Evolutionary conservation across 2,113 vertebrate species (phyloP), one percentile per base, ranked within the genome.

Genomic region (Mesembrinibis cayennensis): DNA sequence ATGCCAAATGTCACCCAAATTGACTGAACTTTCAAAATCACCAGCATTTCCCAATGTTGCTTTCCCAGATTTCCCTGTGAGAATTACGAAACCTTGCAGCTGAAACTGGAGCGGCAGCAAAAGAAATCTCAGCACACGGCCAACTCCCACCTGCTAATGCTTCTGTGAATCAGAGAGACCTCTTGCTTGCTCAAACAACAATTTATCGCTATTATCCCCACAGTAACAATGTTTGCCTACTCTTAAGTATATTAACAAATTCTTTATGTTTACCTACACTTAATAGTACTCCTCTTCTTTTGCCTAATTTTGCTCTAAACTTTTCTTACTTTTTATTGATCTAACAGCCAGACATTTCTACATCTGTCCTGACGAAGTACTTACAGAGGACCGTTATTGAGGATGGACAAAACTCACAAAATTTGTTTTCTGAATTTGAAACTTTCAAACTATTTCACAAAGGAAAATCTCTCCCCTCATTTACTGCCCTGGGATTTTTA

Each of bases 1-100:
- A n/a, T 92, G 91, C 69, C 87, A 89, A 95, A 87, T 30, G 72
- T 92, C 87, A 85, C 56, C 36, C 70, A 87, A 79, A 80, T 1
- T n/a, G 72, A 56, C 65, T 72, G 73, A 87, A 73, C 91, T 95
- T 94, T 89, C 89, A 91, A 96, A 95, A 96, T 76, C 81, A 45
- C 53, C 49, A 56, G 47, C 40, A 36, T 95, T 96, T 95, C 94
- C 81, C 87, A 94, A 40, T 7, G 61, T 26, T 76, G 61, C 87
- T 87, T 82, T 95, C 73, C 34, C 80, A 94, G 80, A 45, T 90
- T 81, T 92, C 88, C 62, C 59, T 19, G 44, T 56, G 45, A 58
- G 83, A 78, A 82, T 89, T 95, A 78, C 0, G 0, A 93, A 96
- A 92, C 61, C 26, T 62, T 20, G 25, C 29, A 69, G 72, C 87